A percentile compares a stretch with the other conserved stretches of the same genome.
Conservation (phyloP, 1,140 invertebrate species). For the Maniola jurtina region DNA sequence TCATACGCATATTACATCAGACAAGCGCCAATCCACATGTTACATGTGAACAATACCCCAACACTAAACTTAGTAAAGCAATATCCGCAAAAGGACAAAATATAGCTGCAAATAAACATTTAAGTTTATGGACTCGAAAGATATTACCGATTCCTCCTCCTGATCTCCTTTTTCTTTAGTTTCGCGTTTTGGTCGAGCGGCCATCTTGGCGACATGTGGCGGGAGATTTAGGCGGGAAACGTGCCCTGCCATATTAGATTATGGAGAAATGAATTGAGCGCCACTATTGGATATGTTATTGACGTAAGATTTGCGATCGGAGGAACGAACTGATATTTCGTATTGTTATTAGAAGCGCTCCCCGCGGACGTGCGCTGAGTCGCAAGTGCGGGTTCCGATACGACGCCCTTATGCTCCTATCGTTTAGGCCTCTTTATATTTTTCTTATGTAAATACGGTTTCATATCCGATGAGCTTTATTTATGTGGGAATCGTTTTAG, state of each 20-base stretch:
- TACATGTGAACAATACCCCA: slow-evolving; percentile 23
- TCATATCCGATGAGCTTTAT: slow-evolving; percentile 79
- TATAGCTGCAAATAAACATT: slow-evolving; percentile 78
- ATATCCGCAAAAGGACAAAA: slow-evolving; percentile 76
- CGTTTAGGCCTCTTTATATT: slow-evolving; percentile 78
- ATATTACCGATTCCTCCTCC: slow-evolving; percentile 78
- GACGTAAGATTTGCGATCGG: slow-evolving; percentile 78
- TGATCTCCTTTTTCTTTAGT: slow-evolving; percentile 77
- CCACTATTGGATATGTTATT: slow-evolving; percentile 79
- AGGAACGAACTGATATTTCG: slow-evolving; percentile 79
- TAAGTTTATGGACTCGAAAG: slow-evolving; percentile 78
- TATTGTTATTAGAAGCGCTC: slow-evolving; percentile 76
- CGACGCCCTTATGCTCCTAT: slow-evolving; percentile 67
- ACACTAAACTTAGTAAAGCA: slow-evolving; percentile 56
- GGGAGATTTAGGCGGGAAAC: slow-evolving; percentile 77
- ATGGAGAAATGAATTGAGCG: slow-evolving; percentile 78
- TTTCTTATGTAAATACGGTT: slow-evolving; percentile 78
- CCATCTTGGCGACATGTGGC: slow-evolving; percentile 78
- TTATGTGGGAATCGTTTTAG: slow-evolving; percentile 79
- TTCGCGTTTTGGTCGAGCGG: slow-evolving; percentile 70
- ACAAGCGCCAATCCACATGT: slow-evolving; percentile 1
- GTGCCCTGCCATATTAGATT: slow-evolving; percentile 75
- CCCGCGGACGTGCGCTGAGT: slow-evolving; percentile 66
- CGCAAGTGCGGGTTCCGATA: slow-evolving; percentile 54
- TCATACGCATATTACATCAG: neutral